phyloP scores from a whole-genome alignment of 2,797 vertebrate genomes.

The Eulemur coronatus region DNA sequence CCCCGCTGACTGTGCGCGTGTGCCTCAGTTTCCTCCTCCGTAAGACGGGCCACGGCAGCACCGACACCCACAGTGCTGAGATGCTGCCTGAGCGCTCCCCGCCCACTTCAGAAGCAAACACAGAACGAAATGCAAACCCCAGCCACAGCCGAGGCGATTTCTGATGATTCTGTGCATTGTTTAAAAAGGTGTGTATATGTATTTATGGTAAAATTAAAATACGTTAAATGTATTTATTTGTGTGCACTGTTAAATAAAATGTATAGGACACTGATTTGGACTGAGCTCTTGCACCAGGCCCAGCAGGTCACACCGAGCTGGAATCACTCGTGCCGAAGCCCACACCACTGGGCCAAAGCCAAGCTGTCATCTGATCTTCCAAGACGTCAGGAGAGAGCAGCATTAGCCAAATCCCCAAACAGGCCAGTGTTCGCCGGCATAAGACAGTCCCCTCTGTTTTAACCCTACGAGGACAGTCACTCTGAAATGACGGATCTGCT shows the following conservation, averaged over 20 bases:
- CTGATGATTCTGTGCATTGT: background rate
- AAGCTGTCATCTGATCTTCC: background rate
- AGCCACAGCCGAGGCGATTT: fast-evolving
- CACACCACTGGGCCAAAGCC: background rate
- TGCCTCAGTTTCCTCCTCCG: background rate
- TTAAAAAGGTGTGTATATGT: background rate
- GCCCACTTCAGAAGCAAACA: background rate
- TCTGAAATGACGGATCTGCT: background rate
- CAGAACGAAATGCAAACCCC: background rate
- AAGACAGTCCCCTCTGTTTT: background rate
- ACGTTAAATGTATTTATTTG: background rate
- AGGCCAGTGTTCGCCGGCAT: background rate
- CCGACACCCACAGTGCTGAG: fast-evolving
- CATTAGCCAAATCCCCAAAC: background rate
- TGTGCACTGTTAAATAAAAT: background rate
- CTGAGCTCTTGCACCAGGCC: background rate
- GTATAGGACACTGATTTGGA: background rate
- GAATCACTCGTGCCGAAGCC: background rate
- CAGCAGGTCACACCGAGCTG: background rate
- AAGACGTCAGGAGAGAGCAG: background rate
- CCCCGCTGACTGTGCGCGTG: fast-evolving
- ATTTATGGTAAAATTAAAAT: background rate
- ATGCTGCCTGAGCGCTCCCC: background rate
- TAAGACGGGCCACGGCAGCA: fast-evolving
- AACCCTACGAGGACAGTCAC: background rate